Conservation (phyloP, 1,140 invertebrate genomes). For the Conus ventricosus region DNA sequence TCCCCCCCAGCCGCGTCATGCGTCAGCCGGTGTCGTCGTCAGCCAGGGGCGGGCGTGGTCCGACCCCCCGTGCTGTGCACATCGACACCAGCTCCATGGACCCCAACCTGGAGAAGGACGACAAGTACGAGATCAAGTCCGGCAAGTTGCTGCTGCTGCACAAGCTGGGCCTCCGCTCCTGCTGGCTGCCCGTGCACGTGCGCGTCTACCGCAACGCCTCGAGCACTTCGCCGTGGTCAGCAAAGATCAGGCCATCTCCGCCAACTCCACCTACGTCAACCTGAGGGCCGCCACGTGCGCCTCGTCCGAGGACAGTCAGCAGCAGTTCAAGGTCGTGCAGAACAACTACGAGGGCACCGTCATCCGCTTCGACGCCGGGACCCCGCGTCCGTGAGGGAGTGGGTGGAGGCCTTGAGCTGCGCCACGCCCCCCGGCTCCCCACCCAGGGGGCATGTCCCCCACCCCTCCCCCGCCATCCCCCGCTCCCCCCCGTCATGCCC, state of each 20-base stretch:
- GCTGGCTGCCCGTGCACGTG: slow-evolving; percentile 29
- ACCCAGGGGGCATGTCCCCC: slow-evolving; percentile 17
- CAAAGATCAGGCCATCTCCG: slow-evolving; percentile 28
- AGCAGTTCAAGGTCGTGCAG: slow-evolving; percentile 32
- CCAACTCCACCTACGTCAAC: slow-evolving; percentile 31
- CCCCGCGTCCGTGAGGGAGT: not conserved
- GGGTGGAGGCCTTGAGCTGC: slow-evolving; percentile 26
- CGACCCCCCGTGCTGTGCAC: not conserved
- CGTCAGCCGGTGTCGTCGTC: not conserved
- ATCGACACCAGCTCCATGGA: not conserved
- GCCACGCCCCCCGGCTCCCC: slow-evolving; percentile 13
- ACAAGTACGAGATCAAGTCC: slow-evolving; percentile 36
- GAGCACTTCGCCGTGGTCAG: slow-evolving; percentile 36
- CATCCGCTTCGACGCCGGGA: slow-evolving; percentile 31
- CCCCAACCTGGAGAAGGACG: not conserved
- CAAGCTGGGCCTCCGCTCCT: not conserved
- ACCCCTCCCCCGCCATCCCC: slow-evolving; percentile 7
- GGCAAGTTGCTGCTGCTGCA: slow-evolving; percentile 26
- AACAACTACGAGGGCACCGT: slow-evolving; percentile 35
- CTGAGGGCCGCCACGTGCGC: slow-evolving; percentile 10
- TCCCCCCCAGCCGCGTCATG: not conserved
- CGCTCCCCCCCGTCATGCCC: slow-evolving; percentile 33
- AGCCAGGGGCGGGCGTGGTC: not conserved
- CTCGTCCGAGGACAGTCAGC: not conserved
- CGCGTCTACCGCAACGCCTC: slow-evolving; percentile 31